Percentiles rank a stretch among this genome's conserved stretches.
Conservation (phyloP, 2,113 vertebrate genomes). For the Cygnus atratus region DNA sequence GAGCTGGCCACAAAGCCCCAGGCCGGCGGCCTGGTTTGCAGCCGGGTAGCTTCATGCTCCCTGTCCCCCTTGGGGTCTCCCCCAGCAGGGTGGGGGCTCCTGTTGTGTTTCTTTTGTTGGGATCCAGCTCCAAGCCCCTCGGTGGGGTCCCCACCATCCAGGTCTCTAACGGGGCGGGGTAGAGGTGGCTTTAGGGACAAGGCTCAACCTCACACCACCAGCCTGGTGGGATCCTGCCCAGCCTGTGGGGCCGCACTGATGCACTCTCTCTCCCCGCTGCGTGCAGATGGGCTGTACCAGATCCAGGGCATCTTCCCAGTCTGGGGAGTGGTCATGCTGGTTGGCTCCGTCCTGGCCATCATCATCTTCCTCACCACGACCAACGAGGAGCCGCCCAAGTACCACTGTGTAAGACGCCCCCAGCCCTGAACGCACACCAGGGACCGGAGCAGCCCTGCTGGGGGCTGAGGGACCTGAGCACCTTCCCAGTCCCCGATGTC, state of each 20-base stretch:
- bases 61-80: neutral
- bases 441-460: neutral
- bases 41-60: neutral
- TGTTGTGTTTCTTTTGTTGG: neutral
- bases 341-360: slow-evolving; percentile 77
- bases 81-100: neutral
- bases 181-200: neutral
- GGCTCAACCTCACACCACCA: neutral
- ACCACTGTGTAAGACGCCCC: slow-evolving; percentile 86
- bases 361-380: slow-evolving; percentile 86
- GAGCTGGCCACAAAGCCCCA: neutral
- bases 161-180: neutral
- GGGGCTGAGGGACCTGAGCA: neutral
- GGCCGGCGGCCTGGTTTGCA: neutral
- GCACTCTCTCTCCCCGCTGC: neutral
- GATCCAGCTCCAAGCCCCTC: neutral
- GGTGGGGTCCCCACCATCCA: neutral
- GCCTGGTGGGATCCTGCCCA: neutral
- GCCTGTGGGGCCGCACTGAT: fast-evolving
- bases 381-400: slow-evolving; percentile 83
- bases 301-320: slow-evolving; percentile 87
- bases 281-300: slow-evolving; percentile 82
- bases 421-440: fast-evolving
- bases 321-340: slow-evolving; percentile 82
- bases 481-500: fast-evolving